phyloP scores from a whole-genome alignment of 1,140 invertebrate species.

The Xylocopa sonorina region DNA sequence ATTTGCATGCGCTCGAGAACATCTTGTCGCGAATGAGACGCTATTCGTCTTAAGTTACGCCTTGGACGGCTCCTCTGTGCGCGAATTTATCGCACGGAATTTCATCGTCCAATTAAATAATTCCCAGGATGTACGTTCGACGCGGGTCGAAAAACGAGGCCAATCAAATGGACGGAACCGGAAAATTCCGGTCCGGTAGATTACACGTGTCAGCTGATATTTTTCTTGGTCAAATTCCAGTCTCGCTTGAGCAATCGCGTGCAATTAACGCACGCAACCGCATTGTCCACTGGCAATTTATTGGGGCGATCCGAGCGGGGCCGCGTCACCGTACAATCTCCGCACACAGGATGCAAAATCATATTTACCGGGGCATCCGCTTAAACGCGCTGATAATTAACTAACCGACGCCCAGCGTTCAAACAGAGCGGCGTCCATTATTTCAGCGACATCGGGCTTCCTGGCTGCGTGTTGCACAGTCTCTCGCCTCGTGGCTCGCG shows the following conservation, averaged over 20 bases:
- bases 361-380: slow-evolving; percentile 36
- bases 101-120: no score
- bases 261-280: slow-evolving; percentile 19
- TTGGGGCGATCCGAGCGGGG: not conserved
- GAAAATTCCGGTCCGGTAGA: no score
- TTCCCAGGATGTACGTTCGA: no score
- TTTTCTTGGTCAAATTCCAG: not conserved
- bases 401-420: not conserved
- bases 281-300: not conserved
- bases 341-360: slow-evolving; percentile 30
- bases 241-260: not conserved
- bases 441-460: not conserved
- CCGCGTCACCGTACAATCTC: slow-evolving; percentile 11
- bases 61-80: no score
- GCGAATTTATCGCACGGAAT: no score
- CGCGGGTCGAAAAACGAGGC: no score
- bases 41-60: no score
- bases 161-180: no score
- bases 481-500: not conserved
- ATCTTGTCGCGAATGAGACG: no score
- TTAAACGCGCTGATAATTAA: slow-evolving; percentile 23
- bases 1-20: no score
- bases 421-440: slow-evolving; percentile 13
- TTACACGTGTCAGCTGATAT: not conserved
- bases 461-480: not conserved